Evolutionary conservation across 1,140 invertebrate species (phyloP), one percentile per base, ranked within the genome.

Genomic region (Bemisia tabaci): DNA sequence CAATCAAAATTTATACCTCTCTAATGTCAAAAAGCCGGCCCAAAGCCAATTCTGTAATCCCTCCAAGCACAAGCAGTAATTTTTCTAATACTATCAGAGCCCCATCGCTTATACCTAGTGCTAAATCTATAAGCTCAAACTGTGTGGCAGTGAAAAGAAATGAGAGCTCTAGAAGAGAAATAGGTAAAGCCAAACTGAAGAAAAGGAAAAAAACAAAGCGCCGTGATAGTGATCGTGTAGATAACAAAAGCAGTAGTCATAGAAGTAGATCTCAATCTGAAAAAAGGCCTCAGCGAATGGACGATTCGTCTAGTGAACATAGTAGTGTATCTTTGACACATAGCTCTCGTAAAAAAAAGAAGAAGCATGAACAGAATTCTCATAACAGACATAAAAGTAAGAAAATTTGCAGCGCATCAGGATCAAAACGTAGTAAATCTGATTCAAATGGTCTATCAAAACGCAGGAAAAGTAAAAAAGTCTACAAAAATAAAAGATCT

Each of bases 231-330:
- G 68, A 70, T 22, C 59, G 69, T n/a, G 79, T 80, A 71, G 70
- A 82, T 74, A 75, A 76, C 62, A 87, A 90, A 81, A 71, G 82
- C 26, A n/a, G n/a, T n/a, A n/a, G n/a, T n/a, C n/a, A n/a, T n/a
- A n/a, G n/a, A n/a, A n/a, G n/a, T n/a, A n/a, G n/a, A n/a, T n/a
- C n/a, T n/a, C n/a, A n/a, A n/a, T 77, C 80, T 68, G 77, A 81
- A 65, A 84, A 84, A 73, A 80, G 78, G 39, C 90, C 90, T 78
- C 72, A 75, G 70, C 73, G 77, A 68, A 76, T 75, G 59, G 75
- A 77, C 21, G 66, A 72, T 39, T 58, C 67, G 59, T 69, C 65
- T 5, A 73, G 72, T 62, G 77, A 74, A 67, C 71, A 74, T n/a
- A n/a, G n/a, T n/a, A n/a, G n/a, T n/a, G n/a, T n/a, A n/a, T n/a